Evolutionary conservation across 2,113 vertebrate genomes (phyloP).

Genomic region (Plestiodon gilberti): DNA sequence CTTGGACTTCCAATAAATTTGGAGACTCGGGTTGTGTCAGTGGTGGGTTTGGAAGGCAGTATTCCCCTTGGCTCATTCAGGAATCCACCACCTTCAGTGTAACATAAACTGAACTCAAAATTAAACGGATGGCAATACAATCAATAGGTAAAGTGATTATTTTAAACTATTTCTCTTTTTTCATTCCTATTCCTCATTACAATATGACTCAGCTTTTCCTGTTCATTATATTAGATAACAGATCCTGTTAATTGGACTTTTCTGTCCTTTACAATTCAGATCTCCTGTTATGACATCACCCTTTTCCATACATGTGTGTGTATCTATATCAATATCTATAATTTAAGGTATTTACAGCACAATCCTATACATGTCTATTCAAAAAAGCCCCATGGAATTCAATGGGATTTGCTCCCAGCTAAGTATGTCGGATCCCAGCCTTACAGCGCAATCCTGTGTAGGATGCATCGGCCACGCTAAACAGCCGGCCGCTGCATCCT

Average conservation of each 20-base stretch:
- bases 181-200: neutral
- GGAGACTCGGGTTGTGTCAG: conserved; percentile 45
- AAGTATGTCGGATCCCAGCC: too few species aligned
- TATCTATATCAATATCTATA: too few species aligned
- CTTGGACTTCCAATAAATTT: conserved; percentile 64
- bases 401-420: too few species aligned
- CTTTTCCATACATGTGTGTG: neutral
- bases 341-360: too few species aligned
- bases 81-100: neutral
- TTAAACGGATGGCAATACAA: neutral
- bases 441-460: too few species aligned
- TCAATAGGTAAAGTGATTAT: neutral
- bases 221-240: neutral
- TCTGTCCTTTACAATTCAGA: neutral
- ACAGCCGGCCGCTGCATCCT: too few species aligned
- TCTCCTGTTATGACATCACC: neutral
- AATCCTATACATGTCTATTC: too few species aligned
- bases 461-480: too few species aligned
- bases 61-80: conserved; percentile 2
- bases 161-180: neutral
- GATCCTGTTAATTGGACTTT: neutral
- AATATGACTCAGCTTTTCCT: neutral
- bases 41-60: conserved; percentile 35
- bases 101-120: neutral
- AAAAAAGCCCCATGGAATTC: too few species aligned